These are phyloP conservation scores for Oncorhynchus keta DNA, from an alignment of 2,113 vertebrate species.

Conservation along the genomic window DNA sequence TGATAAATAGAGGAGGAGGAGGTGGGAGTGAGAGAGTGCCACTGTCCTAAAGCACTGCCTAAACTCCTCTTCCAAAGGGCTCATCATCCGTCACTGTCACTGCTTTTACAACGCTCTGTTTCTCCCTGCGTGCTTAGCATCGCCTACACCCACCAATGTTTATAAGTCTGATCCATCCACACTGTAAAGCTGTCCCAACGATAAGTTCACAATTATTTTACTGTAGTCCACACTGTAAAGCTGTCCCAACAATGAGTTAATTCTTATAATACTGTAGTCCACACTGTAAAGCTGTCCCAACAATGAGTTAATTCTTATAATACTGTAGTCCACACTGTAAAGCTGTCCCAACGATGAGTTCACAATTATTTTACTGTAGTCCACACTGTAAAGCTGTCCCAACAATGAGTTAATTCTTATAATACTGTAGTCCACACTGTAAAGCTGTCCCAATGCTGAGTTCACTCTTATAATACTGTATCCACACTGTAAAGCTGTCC, in stretches of 20 bases:
- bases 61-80: conserved; percentile 14
- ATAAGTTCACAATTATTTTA: too few relatives aligned
- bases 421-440: too few relatives aligned
- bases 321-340: too few relatives aligned
- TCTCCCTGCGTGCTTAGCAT: conserved; percentile 8
- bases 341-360: too few relatives aligned
- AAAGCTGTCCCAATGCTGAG: too few relatives aligned
- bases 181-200: neutral
- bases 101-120: conserved; percentile 14
- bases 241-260: too few relatives aligned
- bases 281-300: neutral
- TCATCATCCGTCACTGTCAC: conserved; percentile 30
- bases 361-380: accelerated
- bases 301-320: accelerated
- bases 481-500: too few relatives aligned
- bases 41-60: conserved; percentile 8
- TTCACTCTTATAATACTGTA: too few relatives aligned
- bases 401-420: too few relatives aligned
- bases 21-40: conserved; percentile 8
- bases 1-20: conserved; percentile 22
- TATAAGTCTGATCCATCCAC: conserved; percentile 18
- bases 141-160: conserved; percentile 25
- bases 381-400: too few relatives aligned
- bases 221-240: too few relatives aligned
- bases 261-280: too few relatives aligned